Evolutionary conservation across 2,113 vertebrate species (phyloP).

Genomic region (Hydrolagus affinis): DNA sequence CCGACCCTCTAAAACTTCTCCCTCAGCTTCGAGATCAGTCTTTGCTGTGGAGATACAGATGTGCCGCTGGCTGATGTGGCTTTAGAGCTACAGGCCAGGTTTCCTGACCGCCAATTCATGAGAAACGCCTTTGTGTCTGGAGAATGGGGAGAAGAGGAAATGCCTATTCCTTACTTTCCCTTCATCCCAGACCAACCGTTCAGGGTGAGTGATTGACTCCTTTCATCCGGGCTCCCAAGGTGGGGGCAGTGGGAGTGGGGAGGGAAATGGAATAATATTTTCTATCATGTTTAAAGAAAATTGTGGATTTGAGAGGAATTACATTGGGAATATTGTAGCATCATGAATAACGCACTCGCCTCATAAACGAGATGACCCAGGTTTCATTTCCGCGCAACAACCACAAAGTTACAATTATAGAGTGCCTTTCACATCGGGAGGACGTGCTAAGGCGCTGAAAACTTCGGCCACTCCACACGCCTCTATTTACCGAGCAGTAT

Average conservation of each 20-base stretch:
- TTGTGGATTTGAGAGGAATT: too few species aligned
- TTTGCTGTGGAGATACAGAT: conserved; percentile 78
- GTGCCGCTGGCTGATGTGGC: conserved; percentile 71
- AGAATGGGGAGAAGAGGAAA: conserved; percentile 82
- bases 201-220: conserved; percentile 63
- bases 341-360: too few species aligned
- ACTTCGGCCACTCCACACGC: too few species aligned
- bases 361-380: too few species aligned
- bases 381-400: too few species aligned
- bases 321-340: too few species aligned
- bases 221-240: neutral
- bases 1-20: neutral
- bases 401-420: too few species aligned
- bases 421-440: too few species aligned
- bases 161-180: conserved; percentile 81
- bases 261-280: neutral
- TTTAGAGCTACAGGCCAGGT: conserved; percentile 86
- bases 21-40: conserved; percentile 80
- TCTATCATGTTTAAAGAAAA: neutral
- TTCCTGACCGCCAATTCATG: conserved; percentile 79
- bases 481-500: too few species aligned
- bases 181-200: conserved; percentile 97
- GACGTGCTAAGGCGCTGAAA: too few species aligned
- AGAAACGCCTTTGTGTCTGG: conserved; percentile 79
- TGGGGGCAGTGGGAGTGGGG: neutral